Percentiles rank a stretch among this genome's conserved stretches.
phyloP scores from a whole-genome alignment of 2,888 invertebrate species.

The Ennomos fuscantarius region DNA sequence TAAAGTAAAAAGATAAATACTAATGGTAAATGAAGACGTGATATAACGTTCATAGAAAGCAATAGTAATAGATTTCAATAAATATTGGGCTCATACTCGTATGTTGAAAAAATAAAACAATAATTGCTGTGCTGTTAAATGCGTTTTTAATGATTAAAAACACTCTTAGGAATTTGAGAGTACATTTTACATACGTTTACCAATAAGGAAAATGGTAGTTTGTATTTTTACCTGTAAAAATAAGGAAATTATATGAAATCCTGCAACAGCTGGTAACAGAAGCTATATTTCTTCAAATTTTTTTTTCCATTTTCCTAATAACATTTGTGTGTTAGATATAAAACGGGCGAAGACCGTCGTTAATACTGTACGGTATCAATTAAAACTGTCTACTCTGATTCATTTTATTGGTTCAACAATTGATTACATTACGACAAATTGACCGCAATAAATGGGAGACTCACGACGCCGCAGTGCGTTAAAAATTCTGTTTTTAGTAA shows the following conservation, averaged over 20 bases:
- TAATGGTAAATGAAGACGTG: no score
- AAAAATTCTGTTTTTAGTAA: slow-evolving; percentile 40
- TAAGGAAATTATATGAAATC: no score
- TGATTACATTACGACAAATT: slow-evolving; percentile 85
- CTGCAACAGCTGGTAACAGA: no score
- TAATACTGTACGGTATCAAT: slow-evolving; percentile 80
- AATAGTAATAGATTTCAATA: no score
- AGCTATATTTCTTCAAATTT: not conserved
- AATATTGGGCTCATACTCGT: no score
- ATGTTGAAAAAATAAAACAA: no score
- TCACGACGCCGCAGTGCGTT: slow-evolving; percentile 65
- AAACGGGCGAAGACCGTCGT: slow-evolving; percentile 57
- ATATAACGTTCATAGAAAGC: no score
- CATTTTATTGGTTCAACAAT: slow-evolving; percentile 83
- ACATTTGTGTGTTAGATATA: slow-evolving; percentile 33
- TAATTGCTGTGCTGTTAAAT: not conserved
- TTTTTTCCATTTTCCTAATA: slow-evolving; percentile 15
- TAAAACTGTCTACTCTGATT: slow-evolving; percentile 83
- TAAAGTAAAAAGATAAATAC: no score
- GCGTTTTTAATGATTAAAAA: not conserved
- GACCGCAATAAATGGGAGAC: slow-evolving; percentile 78
- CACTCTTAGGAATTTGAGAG: no score
- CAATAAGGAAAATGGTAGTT: no score
- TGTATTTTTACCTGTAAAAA: no score
- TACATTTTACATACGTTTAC: no score